These are phyloP conservation scores for Choloepus didactylus DNA, from an alignment of 2,797 vertebrate genomes.

Conservation along the genomic window DNA sequence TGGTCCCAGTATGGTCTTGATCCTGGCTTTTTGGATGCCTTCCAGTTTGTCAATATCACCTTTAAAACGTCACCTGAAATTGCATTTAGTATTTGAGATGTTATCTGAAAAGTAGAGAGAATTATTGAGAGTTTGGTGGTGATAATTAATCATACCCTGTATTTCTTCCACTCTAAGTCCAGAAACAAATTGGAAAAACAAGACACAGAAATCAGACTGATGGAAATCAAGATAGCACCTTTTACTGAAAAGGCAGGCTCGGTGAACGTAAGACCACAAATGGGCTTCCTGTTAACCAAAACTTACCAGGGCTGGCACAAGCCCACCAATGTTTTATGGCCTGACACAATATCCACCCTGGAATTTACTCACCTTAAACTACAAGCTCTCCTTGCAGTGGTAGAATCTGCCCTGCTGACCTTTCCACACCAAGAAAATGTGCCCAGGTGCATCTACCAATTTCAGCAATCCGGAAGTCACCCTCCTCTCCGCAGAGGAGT, in stretches of 20 bases:
- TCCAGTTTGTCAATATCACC: background rate
- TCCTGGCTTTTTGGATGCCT: background rate
- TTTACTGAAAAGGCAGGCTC: background rate
- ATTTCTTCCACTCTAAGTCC: background rate
- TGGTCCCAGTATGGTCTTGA: background rate
- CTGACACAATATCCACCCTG: background rate
- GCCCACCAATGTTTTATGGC: background rate
- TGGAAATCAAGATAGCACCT: slow-evolving; percentile 28
- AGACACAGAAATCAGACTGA: background rate
- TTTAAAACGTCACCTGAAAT: slow-evolving; percentile 9
- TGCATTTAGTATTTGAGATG: background rate
- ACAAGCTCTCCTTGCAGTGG: background rate
- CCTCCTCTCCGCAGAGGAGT: background rate
- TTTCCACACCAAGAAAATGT: background rate
- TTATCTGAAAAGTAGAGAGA: background rate
- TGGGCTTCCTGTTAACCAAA: background rate
- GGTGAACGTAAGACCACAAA: background rate
- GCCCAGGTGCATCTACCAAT: background rate
- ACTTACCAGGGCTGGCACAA: background rate
- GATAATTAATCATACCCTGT: background rate
- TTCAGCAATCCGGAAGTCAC: background rate
- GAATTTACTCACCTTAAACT: background rate
- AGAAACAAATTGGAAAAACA: background rate
- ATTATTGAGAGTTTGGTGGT: background rate
- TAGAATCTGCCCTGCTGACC: background rate